A percentile compares a stretch with the other conserved stretches of the same genome.
Conservation (phyloP, 2,797 vertebrate species). For the Nyctibius grandis region DNA sequence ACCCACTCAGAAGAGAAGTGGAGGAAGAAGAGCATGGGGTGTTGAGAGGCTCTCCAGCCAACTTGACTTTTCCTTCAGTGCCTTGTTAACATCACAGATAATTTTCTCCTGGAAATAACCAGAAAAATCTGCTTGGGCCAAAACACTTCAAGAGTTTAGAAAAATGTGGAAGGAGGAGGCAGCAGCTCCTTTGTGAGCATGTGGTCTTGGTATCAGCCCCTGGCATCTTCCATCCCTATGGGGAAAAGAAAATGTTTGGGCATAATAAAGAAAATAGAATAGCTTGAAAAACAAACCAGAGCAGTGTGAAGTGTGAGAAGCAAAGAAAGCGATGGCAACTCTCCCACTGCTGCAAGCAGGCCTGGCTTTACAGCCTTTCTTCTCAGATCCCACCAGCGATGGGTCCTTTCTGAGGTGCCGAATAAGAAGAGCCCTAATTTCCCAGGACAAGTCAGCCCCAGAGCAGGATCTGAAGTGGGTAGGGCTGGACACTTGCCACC, state of each 20-base stretch:
- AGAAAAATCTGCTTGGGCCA: background rate
- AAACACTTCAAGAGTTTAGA: background rate
- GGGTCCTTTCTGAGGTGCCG: background rate
- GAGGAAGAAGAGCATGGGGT: background rate
- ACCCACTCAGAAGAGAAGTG: background rate
- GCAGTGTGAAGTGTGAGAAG: background rate
- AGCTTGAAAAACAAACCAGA: conserved; percentile 25
- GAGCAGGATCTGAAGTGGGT: background rate
- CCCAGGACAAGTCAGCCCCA: background rate
- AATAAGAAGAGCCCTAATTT: background rate
- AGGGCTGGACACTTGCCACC: background rate
- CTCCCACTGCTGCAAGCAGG: background rate
- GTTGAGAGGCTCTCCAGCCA: background rate
- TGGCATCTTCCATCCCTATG: background rate
- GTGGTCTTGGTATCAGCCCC: background rate
- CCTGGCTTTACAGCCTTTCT: background rate
- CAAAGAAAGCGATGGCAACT: background rate
- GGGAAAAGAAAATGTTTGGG: conserved; percentile 32
- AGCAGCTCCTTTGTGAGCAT: background rate
- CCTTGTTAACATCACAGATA: background rate
- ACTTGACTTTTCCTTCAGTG: background rate
- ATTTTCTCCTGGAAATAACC: conserved; percentile 2
- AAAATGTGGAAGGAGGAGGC: background rate
- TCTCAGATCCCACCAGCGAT: background rate
- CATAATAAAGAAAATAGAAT: background rate